Evolutionary conservation across 2,888 invertebrate genomes (phyloP).

Genomic region (Eristalis arbustorum): DNA sequence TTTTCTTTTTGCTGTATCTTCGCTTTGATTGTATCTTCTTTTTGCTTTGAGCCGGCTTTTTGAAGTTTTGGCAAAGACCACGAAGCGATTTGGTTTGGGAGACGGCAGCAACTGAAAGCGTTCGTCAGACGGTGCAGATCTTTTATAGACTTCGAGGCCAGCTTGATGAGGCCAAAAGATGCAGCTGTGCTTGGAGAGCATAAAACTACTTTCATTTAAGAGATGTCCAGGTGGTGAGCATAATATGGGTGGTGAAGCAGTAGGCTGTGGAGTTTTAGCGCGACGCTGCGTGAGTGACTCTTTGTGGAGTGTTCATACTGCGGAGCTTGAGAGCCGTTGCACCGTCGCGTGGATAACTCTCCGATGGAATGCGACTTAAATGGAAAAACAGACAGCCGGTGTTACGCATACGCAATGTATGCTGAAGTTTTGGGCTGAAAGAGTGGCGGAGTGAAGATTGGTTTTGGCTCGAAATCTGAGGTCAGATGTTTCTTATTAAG

Average conservation of each 20-base stretch:
- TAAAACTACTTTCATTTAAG: conserved; percentile 59
- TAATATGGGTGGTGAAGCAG: neutral
- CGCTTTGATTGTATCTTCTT: conserved; percentile 38
- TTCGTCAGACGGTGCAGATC: conserved; percentile 27
- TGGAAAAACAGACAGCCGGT: neutral
- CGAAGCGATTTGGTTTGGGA: conserved; percentile 21
- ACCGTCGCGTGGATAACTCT: neutral
- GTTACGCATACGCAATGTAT: neutral
- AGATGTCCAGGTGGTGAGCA: conserved; percentile 15
- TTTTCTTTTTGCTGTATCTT: neutral
- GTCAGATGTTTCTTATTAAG: too few species aligned
- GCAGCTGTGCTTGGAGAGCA: conserved; percentile 21
- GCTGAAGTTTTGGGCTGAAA: neutral
- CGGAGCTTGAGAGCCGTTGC: neutral
- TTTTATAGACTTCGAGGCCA: conserved; percentile 52
- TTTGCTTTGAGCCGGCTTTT: conserved; percentile 26
- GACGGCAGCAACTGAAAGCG: conserved; percentile 40
- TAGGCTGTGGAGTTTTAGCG: neutral
- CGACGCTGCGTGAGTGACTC: neutral
- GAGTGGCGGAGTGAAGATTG: neutral
- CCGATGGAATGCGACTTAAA: neutral
- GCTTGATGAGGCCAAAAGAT: conserved; percentile 33
- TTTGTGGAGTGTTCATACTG: neutral
- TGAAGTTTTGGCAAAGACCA: neutral
- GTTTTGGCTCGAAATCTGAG: neutral